Base-by-base conservation (phyloP, 2,113 vertebrate species). In the Scytalopus superciliaris region DNA sequence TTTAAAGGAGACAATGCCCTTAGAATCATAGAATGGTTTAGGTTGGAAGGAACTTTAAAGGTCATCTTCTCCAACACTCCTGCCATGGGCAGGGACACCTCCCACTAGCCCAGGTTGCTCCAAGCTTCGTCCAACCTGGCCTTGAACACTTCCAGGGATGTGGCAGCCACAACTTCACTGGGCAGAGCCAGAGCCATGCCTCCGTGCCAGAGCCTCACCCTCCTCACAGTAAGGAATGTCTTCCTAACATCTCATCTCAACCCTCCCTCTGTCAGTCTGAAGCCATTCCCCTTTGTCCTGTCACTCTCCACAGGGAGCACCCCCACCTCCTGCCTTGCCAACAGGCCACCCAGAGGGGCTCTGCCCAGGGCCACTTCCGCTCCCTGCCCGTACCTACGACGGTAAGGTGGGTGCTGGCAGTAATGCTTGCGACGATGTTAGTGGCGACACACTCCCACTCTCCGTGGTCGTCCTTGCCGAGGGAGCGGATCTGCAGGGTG, bases 401-500 rank as follows among this genome's bases (percentile, higher is more conserved):
- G 13, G 99, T 98, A 96, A 99, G 99, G 95, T 98, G 99, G 59
- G 99, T 99, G 98, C 99, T 99, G 99, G 99, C 99, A 98, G 99
- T 99, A 98, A 99, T 99, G 98, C 99, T 99, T 13, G 99, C 99
- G 97, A 99, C 99, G 82, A 99, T 98, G 60, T 99, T 99, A 97
- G 99, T 99, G 96, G 99, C 99, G 13, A 99, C 97, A 92, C 99
- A 99, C 98, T 99, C 99, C 99, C 99, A 99, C 97, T 99, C 99
- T 96, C 99, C 99, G 3, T 99, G 99, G 98, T 99, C 99, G 78
- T 99, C 99, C 98, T 99, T 99, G 98, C 99, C 99, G 96, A 99
- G 98, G 89, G 99, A 99, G 87, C 98, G 97, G 94, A 99, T 99
- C 97, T 99, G 99, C 96, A 99, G 98, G 98, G 98, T 99, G 97